Conservation (phyloP, 2,888 invertebrate species). For the Beris chalybata region DNA sequence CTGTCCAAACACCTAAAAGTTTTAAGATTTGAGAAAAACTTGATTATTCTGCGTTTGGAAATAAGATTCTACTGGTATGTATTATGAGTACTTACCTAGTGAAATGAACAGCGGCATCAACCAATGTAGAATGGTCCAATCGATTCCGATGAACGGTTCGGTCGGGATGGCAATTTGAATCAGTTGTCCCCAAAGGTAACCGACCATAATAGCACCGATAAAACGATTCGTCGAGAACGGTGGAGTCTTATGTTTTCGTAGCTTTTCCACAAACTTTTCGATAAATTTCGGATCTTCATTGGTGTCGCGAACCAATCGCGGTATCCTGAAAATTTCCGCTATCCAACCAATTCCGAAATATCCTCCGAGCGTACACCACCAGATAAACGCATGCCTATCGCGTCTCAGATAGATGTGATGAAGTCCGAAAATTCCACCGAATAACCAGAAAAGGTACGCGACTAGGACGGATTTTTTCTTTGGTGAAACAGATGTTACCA, state of each 20-base stretch:
- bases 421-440: slow-evolving; percentile 84
- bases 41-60: background rate
- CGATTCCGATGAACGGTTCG: slow-evolving; percentile 70
- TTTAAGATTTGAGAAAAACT: background rate
- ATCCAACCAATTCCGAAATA: slow-evolving; percentile 85
- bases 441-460: slow-evolving; percentile 83
- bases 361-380: slow-evolving; percentile 84
- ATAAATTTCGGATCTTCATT: slow-evolving; percentile 74
- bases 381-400: slow-evolving; percentile 87
- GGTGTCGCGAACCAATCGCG: slow-evolving; percentile 80
- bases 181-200: slow-evolving; percentile 79
- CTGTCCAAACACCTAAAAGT: slow-evolving; percentile 79
- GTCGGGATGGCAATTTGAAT: slow-evolving; percentile 76
- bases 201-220: slow-evolving; percentile 74
- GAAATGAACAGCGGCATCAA: slow-evolving; percentile 73
- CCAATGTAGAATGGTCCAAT: slow-evolving; percentile 71
- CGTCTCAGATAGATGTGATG: slow-evolving; percentile 90
- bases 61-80: background rate
- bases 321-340: slow-evolving; percentile 80
- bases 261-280: slow-evolving; percentile 64
- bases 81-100: slow-evolving; percentile 62
- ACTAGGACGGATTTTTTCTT: slow-evolving; percentile 62
- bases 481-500: background rate
- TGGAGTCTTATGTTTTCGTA: slow-evolving; percentile 71
- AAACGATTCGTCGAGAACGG: slow-evolving; percentile 79